Conservation (phyloP, 2,113 vertebrate genomes). For the Rhinoptilus africanus region DNA sequence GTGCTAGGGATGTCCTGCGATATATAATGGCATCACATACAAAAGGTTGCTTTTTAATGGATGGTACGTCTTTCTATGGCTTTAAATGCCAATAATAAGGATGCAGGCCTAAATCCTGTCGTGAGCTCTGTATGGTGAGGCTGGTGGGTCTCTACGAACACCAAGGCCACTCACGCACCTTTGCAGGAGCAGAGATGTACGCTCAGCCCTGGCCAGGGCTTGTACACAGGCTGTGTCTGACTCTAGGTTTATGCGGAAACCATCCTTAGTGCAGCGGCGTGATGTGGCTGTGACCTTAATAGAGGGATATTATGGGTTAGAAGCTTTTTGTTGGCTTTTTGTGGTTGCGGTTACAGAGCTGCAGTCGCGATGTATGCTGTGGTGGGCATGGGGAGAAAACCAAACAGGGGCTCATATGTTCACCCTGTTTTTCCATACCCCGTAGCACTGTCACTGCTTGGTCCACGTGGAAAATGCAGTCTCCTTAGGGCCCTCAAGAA, state of each 20-base stretch:
- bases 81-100: background rate
- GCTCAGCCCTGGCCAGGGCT: background rate
- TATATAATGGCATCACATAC: background rate
- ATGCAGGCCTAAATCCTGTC: background rate
- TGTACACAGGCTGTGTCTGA: background rate
- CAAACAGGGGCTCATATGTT: accelerated
- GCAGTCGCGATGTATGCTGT: accelerated
- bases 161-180: background rate
- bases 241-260: background rate
- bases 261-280: background rate
- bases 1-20: too few relatives aligned
- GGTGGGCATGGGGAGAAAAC: background rate
- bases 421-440: background rate
- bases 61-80: background rate
- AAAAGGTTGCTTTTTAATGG: background rate
- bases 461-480: background rate
- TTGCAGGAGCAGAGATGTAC: background rate
- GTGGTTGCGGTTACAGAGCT: background rate
- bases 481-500: background rate
- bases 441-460: background rate
- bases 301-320: accelerated
- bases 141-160: background rate
- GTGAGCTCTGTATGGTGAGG: accelerated
- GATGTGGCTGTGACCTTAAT: background rate
- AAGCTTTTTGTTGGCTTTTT: background rate